Percentiles rank a stretch among this genome's conserved stretches.
Conservation (phyloP, 2,113 vertebrate genomes). For the Caretta caretta region DNA sequence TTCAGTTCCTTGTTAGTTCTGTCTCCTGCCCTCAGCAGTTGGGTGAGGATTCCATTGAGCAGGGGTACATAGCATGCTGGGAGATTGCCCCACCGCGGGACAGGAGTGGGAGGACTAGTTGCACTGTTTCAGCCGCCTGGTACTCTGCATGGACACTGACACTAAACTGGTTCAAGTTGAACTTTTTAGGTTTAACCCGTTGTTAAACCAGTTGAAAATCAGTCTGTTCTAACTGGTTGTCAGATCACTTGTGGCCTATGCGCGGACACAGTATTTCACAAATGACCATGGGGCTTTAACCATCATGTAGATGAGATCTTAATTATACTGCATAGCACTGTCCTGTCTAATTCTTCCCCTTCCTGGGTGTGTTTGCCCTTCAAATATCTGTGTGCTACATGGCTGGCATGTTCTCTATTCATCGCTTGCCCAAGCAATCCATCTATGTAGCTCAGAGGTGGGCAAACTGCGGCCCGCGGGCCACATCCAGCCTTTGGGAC, state of each 20-base stretch:
- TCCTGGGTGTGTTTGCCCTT: background rate
- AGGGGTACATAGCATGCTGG: background rate
- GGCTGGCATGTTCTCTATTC: background rate
- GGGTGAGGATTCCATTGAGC: background rate
- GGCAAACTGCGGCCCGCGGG: too few species aligned
- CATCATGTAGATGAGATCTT: background rate
- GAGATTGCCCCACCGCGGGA: background rate
- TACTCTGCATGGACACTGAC: background rate
- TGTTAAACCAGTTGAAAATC: background rate
- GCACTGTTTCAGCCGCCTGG: background rate
- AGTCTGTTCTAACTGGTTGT: background rate
- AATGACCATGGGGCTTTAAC: background rate
- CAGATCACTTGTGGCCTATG: background rate
- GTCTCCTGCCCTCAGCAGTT: background rate
- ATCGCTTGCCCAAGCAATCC: rapidly evolving
- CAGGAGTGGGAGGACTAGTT: background rate
- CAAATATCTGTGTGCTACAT: rapidly evolving
- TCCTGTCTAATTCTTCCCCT: background rate
- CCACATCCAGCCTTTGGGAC: too few species aligned
- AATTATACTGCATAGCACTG: background rate
- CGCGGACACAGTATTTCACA: background rate
- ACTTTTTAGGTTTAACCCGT: background rate
- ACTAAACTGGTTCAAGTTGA: background rate
- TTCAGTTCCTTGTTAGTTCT: background rate
- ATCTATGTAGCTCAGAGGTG: too few species aligned